These are phyloP conservation scores for Drosophila mayri DNA, from an alignment of 1,140 invertebrate genomes.

Conservation along the genomic window DNA sequence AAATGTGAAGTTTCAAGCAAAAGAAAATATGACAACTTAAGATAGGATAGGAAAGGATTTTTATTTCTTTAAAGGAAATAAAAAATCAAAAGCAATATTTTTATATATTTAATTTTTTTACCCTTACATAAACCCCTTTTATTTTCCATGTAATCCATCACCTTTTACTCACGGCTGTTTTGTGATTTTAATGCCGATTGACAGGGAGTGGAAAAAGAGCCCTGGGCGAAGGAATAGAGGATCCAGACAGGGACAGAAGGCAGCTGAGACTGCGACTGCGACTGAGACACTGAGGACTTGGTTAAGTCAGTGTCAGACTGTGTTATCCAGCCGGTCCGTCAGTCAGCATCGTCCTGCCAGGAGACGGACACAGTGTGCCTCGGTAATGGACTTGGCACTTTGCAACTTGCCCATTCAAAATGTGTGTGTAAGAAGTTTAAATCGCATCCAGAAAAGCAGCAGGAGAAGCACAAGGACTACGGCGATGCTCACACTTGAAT, in stretches of 20 bases:
- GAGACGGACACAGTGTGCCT: conserved; percentile 42
- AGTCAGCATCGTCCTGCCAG: conserved; percentile 30
- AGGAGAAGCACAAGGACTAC: conserved; percentile 20
- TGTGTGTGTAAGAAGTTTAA: conserved; percentile 83
- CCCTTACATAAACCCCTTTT: neutral
- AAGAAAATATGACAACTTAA: neutral
- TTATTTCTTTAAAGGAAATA: neutral
- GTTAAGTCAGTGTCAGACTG: conserved; percentile 35
- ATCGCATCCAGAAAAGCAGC: conserved; percentile 60
- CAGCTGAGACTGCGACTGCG: conserved; percentile 24
- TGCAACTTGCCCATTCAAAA: conserved; percentile 80
- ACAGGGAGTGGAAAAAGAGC: conserved; percentile 40
- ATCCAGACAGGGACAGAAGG: conserved; percentile 7
- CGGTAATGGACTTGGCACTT: conserved; percentile 81
- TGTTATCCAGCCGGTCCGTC: conserved; percentile 45
- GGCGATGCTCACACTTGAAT: conserved; percentile 76
- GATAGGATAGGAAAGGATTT: neutral
- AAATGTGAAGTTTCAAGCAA: neutral
- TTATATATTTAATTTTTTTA: neutral
- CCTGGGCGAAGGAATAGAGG: neutral
- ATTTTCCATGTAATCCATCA: conserved; percentile 27
- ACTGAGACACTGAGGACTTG: conserved; percentile 40
- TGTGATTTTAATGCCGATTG: conserved; percentile 83
- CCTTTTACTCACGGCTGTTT: conserved; percentile 57
- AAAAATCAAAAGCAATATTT: neutral